Evolutionary conservation across 2,888 invertebrate species (phyloP), one percentile per base, ranked within the genome.

Genomic region (Polylopha cassiicola): DNA sequence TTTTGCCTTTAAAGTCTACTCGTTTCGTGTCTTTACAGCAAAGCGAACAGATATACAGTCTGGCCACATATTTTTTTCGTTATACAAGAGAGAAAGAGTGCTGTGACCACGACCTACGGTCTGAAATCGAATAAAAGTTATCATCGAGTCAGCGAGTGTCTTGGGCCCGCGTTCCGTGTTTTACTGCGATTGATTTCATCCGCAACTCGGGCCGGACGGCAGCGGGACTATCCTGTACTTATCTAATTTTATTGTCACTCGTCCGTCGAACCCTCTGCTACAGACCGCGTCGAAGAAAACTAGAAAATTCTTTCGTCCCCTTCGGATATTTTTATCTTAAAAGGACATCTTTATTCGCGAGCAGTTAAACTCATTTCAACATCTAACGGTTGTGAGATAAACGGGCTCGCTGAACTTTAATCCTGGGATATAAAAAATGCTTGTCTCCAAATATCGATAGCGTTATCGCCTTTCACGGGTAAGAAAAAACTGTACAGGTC

Each of bases 171-270:
- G 61, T 64, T 66, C 67, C 62, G 71, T 77, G 81, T 82, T 82
- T 82, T 81, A 80, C 76, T 79, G 73, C 80, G 81, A 82, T 84
- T 84, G 82, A 82, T 81, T 81, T 71, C 67, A 67, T 72, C 76
- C 73, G 56, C 74, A 77, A 76, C 76, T 73, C 73, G 73, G 71
- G 65, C 63, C 50, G 66, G 65, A 60, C 65, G 63, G 58, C 51
- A 67, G 63, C 71, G 65, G 61, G 68, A 68, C 73, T 73, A 74
- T 79, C 76, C 77, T 66, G 74, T 75, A 82, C 80, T 82, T 84
- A 82, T 84, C 82, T 84, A 81, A 84, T 84, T 84, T 84, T 84
- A 84, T 81, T 82, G 81, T 84, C 81, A 82, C 75, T 73, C 71
- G 67, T 64, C 65, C 56, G 58, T 60, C 61, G 60, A 61, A 75